phyloP scores from a whole-genome alignment of 1,140 invertebrate genomes.

The Apis mellifera region DNA sequence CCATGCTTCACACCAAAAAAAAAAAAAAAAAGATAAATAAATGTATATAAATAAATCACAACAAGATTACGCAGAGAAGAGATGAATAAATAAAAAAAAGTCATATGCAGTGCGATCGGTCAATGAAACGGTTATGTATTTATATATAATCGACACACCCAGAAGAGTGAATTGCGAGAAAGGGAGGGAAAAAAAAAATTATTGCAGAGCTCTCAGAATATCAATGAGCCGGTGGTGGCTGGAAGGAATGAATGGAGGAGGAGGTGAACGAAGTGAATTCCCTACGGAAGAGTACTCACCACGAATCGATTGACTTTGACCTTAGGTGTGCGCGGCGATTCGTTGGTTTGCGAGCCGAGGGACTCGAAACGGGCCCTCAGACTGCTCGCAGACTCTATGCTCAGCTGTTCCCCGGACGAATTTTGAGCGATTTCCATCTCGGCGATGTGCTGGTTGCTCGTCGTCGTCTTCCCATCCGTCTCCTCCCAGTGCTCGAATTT shows the following conservation, averaged over 20 bases:
- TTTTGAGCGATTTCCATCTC: constrained; percentile 81
- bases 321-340: constrained; percentile 81
- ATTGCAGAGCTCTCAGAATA: neutral
- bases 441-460: constrained; percentile 68
- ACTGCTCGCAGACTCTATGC: constrained; percentile 89
- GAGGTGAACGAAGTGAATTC: neutral
- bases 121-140: neutral
- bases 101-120: constrained; percentile 22
- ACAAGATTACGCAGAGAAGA: neutral
- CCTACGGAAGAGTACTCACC: constrained; percentile 83
- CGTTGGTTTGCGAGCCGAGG: constrained; percentile 83
- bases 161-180: no score
- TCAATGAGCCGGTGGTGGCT: neutral
- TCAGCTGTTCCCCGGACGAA: constrained; percentile 81
- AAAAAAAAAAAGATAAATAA: neutral
- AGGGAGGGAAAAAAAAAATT: neutral
- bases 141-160: neutral
- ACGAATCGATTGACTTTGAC: constrained; percentile 93
- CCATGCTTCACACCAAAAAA: constrained; percentile 10
- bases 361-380: constrained; percentile 93
- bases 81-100: neutral
- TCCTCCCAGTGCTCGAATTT: constrained; percentile 96
- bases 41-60: neutral
- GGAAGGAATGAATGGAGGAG: neutral
- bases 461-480: constrained; percentile 83